phyloP scores from a whole-genome alignment of 2,113 vertebrate species.

The Gymnorhina tibicen region DNA sequence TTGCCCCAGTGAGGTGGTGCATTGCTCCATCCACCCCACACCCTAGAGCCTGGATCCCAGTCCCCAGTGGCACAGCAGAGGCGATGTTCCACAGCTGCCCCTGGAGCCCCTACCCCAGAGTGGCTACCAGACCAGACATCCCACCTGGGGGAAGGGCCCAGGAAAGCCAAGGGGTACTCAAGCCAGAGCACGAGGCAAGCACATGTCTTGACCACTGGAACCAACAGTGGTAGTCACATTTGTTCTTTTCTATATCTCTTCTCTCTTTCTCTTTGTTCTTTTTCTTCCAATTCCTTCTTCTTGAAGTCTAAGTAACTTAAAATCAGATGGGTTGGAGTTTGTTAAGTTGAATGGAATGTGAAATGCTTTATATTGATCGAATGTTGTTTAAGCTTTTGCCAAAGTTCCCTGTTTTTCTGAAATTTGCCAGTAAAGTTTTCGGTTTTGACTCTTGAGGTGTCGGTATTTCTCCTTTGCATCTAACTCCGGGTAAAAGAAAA shows the following conservation, averaged over 20 bases:
- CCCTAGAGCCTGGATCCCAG: not conserved
- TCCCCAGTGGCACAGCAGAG: not conserved
- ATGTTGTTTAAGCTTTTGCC: not conserved
- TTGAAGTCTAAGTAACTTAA: not conserved
- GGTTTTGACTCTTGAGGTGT: not conserved
- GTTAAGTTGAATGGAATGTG: not conserved
- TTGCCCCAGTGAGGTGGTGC: fast-evolving
- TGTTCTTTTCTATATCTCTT: not conserved
- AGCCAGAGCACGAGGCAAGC: not conserved
- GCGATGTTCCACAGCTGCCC: not conserved
- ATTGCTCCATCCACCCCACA: not conserved
- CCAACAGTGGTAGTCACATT: no score
- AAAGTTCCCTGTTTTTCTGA: not conserved
- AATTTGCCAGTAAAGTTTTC: not conserved
- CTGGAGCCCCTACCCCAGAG: not conserved
- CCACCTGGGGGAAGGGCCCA: not conserved
- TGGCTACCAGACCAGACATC: not conserved
- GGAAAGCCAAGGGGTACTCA: not conserved
- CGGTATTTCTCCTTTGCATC: not conserved
- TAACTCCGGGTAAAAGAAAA: not conserved
- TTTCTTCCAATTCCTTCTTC: not conserved
- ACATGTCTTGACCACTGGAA: not conserved
- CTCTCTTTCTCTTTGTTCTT: not conserved
- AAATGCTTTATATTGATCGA: not conserved
- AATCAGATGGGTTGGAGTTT: not conserved